These are phyloP conservation scores for Rhea americana DNA, from an alignment of 2,113 vertebrate genomes.

Conservation along the genomic window DNA sequence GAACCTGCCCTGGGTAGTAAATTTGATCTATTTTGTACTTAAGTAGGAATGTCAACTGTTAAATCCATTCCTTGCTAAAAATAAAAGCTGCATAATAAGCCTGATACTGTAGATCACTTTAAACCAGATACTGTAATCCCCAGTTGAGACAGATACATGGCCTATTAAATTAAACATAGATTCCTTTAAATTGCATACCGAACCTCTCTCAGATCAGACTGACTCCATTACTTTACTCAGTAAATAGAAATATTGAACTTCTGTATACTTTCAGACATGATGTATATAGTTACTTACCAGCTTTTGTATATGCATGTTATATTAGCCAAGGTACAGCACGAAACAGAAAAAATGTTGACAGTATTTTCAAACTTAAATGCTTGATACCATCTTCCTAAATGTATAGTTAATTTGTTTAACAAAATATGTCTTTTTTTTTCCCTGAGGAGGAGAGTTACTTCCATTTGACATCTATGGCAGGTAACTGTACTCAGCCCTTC, in stretches of 20 bases:
- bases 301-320: slow-evolving; percentile 27
- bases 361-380: background rate
- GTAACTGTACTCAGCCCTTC: background rate
- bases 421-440: background rate
- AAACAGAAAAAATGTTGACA: background rate
- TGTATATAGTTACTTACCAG: slow-evolving; percentile 15
- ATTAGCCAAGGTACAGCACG: background rate
- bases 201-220: slow-evolving; percentile 42
- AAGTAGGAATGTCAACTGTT: slow-evolving; percentile 63
- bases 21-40: slow-evolving; percentile 61
- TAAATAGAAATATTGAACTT: slow-evolving; percentile 66
- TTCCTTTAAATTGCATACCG: slow-evolving; percentile 56
- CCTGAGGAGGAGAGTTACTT: background rate
- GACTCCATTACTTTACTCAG: slow-evolving; percentile 45
- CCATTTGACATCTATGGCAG: background rate
- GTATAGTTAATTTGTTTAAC: background rate
- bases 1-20: slow-evolving; percentile 20
- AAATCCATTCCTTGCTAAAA: slow-evolving; percentile 69
- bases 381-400: background rate
- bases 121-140: slow-evolving; percentile 67
- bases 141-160: slow-evolving; percentile 68
- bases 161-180: slow-evolving; percentile 73
- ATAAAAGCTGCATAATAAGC: slow-evolving; percentile 70
- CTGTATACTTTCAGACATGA: slow-evolving; percentile 29
- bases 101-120: slow-evolving; percentile 67